Evolutionary conservation across 2,797 vertebrate species (phyloP).

Genomic region (Amazonetta brasiliensis): DNA sequence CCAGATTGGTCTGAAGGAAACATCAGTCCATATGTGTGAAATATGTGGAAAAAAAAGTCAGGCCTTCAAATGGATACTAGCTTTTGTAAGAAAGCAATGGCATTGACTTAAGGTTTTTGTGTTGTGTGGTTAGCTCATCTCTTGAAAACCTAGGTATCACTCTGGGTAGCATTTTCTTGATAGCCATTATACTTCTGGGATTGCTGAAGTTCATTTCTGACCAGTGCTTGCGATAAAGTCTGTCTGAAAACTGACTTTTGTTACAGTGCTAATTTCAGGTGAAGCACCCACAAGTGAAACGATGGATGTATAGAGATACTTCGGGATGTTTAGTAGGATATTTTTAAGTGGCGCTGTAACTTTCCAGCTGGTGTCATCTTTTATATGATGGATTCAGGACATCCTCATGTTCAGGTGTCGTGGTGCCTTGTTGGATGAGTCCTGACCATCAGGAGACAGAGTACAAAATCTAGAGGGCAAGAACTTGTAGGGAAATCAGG

Average conservation of each 20-base stretch:
- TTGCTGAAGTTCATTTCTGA: background rate
- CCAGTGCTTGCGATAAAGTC: background rate
- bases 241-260: background rate
- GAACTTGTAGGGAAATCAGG: background rate
- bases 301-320: background rate
- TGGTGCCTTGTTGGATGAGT: background rate
- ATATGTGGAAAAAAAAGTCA: background rate
- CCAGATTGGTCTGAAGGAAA: constrained; percentile 39
- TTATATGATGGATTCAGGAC: background rate
- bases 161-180: background rate
- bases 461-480: background rate
- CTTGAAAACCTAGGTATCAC: background rate
- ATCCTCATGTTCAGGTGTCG: background rate
- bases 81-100: background rate
- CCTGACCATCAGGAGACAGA: background rate
- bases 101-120: background rate
- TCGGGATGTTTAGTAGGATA: background rate
- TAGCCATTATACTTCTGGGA: background rate
- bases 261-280: background rate
- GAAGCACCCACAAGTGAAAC: background rate
- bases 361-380: background rate
- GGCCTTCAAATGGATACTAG: background rate
- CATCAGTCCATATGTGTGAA: background rate
- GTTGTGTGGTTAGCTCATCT: background rate
- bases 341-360: background rate